Evolutionary conservation across 2,888 invertebrate genomes (phyloP), one percentile per base, ranked within the genome.

Genomic region (Eupithecia insigniata): DNA sequence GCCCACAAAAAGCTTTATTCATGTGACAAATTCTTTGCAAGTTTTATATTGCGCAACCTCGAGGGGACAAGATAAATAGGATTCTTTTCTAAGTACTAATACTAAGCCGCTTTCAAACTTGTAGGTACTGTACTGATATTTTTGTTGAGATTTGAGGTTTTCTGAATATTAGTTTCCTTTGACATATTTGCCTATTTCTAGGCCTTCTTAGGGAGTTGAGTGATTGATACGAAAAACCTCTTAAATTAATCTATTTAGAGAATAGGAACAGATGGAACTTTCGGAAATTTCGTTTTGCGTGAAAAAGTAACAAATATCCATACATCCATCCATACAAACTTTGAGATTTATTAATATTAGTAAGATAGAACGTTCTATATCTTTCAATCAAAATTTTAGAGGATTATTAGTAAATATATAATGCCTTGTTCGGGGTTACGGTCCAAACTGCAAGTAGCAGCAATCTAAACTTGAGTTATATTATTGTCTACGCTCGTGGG

Each of bases 1-100:
- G 34, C 26, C 71, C 28, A 65, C 72, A 72, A 69, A 72, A 72
- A 69, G 46, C 69, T 65, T 65, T 66, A 69, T 72, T 72, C 66
- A 65, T 60, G 60, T 61, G 67, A 73, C 67, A 43, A 67, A 73
- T 30, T 64, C 69, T 66, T 46, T 18, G 73, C 55, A 39, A 67
- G 43, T 70, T 73, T 69, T 67, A 62, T 73, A 70, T 70, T 64
- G 58, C 66, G 51, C 10, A 51, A 22, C n/a, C 67, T 58, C 67
- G 16, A n/a, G 16, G 62, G 67, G 70, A 64, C 66, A 61, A 68
- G 66, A 69, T 62, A 67, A 55, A 71, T 71, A 71, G 66, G 62
- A 32, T 28, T 51, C 67, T 36, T 67, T 67, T 67, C 51, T 62
- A 22, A 36, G 62, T 26, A 61, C n/a, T 30, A 51, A 51, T 34